A percentile compares a stretch with the other conserved stretches of the same genome.
Evolutionary conservation across 2,888 invertebrate genomes (phyloP).

Genomic region (Bombyx huttoni): DNA sequence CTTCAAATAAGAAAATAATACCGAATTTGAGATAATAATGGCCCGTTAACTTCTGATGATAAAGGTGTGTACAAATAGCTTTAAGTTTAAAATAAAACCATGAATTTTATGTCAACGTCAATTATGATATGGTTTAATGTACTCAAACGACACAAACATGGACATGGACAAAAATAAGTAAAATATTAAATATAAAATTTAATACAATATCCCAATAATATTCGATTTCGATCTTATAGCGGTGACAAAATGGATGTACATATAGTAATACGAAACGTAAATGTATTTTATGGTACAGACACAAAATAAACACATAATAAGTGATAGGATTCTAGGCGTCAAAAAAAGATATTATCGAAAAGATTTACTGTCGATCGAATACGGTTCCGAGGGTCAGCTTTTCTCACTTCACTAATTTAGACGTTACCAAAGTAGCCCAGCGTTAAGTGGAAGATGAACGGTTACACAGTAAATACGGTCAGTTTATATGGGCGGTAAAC

Average conservation of each 20-base stretch:
- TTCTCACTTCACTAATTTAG: slow-evolving; percentile 70
- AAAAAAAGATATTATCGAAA: slow-evolving; percentile 57
- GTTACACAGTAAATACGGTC: slow-evolving; percentile 59
- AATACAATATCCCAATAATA: not conserved
- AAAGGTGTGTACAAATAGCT: too few species aligned
- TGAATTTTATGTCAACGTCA: too few species aligned
- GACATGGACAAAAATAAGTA: too few species aligned
- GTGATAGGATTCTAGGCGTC: slow-evolving; percentile 44
- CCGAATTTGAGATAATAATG: too few species aligned
- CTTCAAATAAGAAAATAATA: too few species aligned
- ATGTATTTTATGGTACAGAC: slow-evolving; percentile 45
- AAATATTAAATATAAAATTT: too few species aligned
- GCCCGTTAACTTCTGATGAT: too few species aligned
- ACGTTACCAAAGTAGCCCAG: slow-evolving; percentile 65
- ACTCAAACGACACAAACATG: too few species aligned
- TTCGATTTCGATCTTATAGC: slow-evolving; percentile 1
- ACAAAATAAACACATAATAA: slow-evolving; percentile 56
- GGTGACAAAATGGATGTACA: slow-evolving; percentile 38
- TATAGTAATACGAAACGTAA: slow-evolving; percentile 40
- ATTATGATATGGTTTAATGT: too few species aligned
- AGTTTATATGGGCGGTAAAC: slow-evolving; percentile 64
- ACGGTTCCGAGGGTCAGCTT: slow-evolving; percentile 62
- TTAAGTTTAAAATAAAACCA: too few species aligned
- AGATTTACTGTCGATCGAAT: slow-evolving; percentile 60
- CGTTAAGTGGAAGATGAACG: slow-evolving; percentile 64